Evolutionary conservation across 2,888 invertebrate species (phyloP), one percentile per base, ranked within the genome.

Genomic region (Caenorhabditis macrosperma): DNA sequence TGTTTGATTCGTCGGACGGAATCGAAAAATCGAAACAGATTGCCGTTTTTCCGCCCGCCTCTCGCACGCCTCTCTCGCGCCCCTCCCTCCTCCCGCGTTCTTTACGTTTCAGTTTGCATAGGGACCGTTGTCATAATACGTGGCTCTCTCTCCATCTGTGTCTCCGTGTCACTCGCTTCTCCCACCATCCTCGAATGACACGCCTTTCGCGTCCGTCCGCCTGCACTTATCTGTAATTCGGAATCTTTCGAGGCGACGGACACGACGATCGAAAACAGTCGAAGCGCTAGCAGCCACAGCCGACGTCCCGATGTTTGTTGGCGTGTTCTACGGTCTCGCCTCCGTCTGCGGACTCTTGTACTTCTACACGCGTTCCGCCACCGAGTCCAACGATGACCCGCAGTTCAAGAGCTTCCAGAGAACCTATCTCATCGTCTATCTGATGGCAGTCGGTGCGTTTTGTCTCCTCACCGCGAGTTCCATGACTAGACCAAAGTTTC

Each of bases 391-490:
- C 33, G 84, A 64, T 33, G 91, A 91, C 88, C 87, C 90, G 0
- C 85, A 85, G 20, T 92, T 92, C 83, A 85, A 86, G 50, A 78
- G 84, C 22, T 92, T 92, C 83, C 92, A 92, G 85, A 85, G 91
- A 38, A 90, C 91, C n/a, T 92, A 92, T 84, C 85, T 92, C 69
- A 79, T 90, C 24, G 92, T 92, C 12, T 92, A 92, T 81, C 81
- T 92, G 66, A 87, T 92, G 75, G 92, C 92, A 10, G 91, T 92
- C 88, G 92, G 92, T 92, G n/a, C 44, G 88, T 57, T 44, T n/a
- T 46, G n/a, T n/a, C n/a, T n/a, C n/a, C n/a, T n/a, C n/a, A n/a
- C n/a, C n/a, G n/a, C n/a, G 26, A 9, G 5, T 54, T 72, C 28
- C n/a, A 46, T 50, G 24, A 35, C 12, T 20, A 1, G 15, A n/a